Evolutionary conservation across 2,888 invertebrate species (phyloP).

Genomic region (Nycteola revayana): DNA sequence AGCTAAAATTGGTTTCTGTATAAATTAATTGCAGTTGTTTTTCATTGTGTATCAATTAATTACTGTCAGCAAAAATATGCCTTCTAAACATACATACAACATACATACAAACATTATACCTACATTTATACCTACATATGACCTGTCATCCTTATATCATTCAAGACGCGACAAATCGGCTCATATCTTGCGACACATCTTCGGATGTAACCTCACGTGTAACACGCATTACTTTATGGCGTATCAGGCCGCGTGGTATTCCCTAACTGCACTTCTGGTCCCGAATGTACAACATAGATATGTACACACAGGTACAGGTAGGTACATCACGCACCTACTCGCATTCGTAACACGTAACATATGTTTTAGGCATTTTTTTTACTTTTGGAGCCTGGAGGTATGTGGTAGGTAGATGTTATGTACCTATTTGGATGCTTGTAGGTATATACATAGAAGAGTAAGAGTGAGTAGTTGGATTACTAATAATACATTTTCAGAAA

Average conservation of each 20-base stretch:
- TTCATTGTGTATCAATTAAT: too few species aligned
- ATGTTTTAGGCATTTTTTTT: constrained; percentile 56
- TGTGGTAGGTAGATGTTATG: too few species aligned
- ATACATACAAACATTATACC: too few species aligned
- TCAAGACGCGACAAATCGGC: constrained; percentile 23
- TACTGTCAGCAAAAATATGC: too few species aligned
- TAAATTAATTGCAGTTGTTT: too few species aligned
- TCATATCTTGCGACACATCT: constrained; percentile 34
- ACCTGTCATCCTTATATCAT: constrained; percentile 8
- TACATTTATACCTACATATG: neutral
- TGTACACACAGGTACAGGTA: constrained; percentile 13
- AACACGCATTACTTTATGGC: constrained; percentile 63
- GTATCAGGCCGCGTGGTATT: constrained; percentile 80
- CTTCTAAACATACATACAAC: too few species aligned
- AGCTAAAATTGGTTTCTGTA: too few species aligned
- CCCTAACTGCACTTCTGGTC: constrained; percentile 80
- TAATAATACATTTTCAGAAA: too few species aligned
- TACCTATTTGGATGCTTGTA: too few species aligned
- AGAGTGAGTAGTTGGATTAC: too few species aligned
- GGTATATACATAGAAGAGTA: too few species aligned
- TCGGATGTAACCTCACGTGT: constrained; percentile 29
- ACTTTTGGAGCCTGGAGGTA: too few species aligned
- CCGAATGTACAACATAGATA: constrained; percentile 36
- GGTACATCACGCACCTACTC: constrained; percentile 33
- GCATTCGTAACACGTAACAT: constrained; percentile 62